phyloP scores from a whole-genome alignment of 2,797 vertebrate species.

The Thalassophryne amazonica region DNA sequence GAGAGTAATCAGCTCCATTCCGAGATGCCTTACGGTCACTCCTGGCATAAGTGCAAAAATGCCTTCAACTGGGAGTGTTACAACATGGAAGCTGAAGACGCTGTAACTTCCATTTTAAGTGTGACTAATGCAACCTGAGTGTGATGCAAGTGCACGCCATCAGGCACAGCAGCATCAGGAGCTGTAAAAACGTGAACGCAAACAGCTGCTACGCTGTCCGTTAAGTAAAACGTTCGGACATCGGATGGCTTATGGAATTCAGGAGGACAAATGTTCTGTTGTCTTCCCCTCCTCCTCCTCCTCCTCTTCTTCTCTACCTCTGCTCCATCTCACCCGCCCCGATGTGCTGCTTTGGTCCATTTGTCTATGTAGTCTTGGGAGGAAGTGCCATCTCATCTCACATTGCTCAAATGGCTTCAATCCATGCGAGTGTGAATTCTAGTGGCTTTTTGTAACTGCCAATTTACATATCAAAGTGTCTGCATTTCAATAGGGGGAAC shows the following conservation, averaged over 20 bases:
- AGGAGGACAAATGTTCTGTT: conserved; percentile 82
- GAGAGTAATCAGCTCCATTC: no score
- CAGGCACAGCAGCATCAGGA: not conserved
- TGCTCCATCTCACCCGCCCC: conserved; percentile 45
- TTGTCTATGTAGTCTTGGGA: conserved; percentile 87
- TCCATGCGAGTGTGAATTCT: conserved; percentile 95
- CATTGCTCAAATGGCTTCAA: conserved; percentile 95
- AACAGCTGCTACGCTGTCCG: not conserved
- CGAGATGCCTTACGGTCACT: no score
- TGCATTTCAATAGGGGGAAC: conserved; percentile 92
- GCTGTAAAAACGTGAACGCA: not conserved
- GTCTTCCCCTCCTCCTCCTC: conserved; percentile 53
- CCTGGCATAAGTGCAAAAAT: no score
- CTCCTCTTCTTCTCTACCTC: conserved; percentile 36
- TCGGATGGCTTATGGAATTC: conserved; percentile 62
- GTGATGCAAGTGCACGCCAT: not conserved
- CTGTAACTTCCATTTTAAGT: no score
- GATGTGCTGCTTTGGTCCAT: conserved; percentile 82
- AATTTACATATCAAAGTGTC: conserved; percentile 99
- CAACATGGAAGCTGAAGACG: no score
- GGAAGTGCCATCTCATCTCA: conserved; percentile 93
- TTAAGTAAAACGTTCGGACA: conserved; percentile 18
- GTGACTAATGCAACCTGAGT: no score
- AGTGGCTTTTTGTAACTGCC: conserved; percentile 85
- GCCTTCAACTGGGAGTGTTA: no score